A percentile compares a stretch with the other conserved stretches of the same genome.
These are phyloP conservation scores for Oryzias sinensis DNA, from an alignment of 2,797 vertebrate genomes.

Conservation along the genomic window DNA sequence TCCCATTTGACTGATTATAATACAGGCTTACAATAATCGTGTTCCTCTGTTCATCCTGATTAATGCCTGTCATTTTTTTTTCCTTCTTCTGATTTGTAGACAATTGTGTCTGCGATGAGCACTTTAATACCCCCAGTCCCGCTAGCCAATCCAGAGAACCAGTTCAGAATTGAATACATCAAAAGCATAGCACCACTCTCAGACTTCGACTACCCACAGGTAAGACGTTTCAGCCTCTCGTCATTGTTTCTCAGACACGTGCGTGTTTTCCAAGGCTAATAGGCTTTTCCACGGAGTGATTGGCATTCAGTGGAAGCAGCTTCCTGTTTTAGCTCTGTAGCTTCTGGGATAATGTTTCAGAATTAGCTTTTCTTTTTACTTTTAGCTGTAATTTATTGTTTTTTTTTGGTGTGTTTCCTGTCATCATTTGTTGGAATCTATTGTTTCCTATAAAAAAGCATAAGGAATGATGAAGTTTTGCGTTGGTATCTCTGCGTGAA, in stretches of 20 bases:
- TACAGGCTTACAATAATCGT: conserved; percentile 48
- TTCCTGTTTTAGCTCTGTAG: too few species aligned
- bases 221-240: conserved; percentile 67
- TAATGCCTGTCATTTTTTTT: conserved; percentile 48
- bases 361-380: not conserved
- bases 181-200: conserved; percentile 98
- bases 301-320: too few species aligned
- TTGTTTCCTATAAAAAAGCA: not conserved
- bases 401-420: too few species aligned
- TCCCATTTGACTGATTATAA: conserved; percentile 74
- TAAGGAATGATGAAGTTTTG: conserved; percentile 1
- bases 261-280: too few species aligned
- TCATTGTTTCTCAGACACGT: not conserved
- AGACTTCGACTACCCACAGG: conserved; percentile 97
- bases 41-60: conserved; percentile 54
- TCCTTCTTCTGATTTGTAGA: conserved; percentile 78
- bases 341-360: not conserved
- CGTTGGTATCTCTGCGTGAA: not conserved
- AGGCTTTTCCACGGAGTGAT: too few species aligned
- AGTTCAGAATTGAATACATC: conserved; percentile 98
- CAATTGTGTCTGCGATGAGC: conserved; percentile 99
- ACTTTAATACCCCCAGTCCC: conserved; percentile 98
- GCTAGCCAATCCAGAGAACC: conserved; percentile 95
- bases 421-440: too few species aligned
- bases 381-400: not conserved